Evolutionary conservation across 2,113 vertebrate species (phyloP).

Genomic region (Emydocephalus ijimae): DNA sequence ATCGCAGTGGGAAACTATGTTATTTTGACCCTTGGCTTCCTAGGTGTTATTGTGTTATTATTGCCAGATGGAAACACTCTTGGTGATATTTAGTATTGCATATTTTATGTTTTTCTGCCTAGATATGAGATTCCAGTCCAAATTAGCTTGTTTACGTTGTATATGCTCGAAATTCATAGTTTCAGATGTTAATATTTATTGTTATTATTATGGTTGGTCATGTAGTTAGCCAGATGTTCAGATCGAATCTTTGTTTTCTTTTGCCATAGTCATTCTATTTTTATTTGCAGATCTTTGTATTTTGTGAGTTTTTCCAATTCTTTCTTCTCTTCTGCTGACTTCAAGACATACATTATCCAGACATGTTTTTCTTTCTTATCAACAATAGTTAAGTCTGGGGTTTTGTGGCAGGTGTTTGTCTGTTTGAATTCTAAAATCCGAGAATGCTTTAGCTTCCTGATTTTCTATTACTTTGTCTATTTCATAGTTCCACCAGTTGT

Average conservation of each 20-base stretch:
- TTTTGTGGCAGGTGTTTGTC: neutral
- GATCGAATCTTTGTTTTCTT: neutral
- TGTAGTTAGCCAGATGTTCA: neutral
- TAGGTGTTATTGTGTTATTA: rapidly evolving
- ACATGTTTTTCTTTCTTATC: neutral
- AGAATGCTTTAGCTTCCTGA: neutral
- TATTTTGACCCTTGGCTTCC: neutral
- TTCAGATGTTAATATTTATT: neutral
- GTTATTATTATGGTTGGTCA: neutral
- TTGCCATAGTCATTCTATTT: neutral
- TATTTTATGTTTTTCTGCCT: conserved; percentile 7
- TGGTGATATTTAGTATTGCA: neutral
- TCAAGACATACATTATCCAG: neutral
- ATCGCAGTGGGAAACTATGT: neutral
- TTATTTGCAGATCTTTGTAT: neutral
- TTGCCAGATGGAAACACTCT: conserved; percentile 16
- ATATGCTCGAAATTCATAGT: neutral
- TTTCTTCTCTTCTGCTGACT: neutral
- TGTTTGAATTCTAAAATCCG: neutral
- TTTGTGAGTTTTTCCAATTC: neutral
- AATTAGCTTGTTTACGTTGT: neutral
- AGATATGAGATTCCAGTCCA: neutral
- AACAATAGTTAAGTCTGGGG: neutral
- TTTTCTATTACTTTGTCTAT: neutral
- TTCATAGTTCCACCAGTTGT: neutral